These are phyloP conservation scores for Peromyscus melanophrys DNA, from an alignment of 2,797 vertebrate genomes.

Conservation along the genomic window DNA sequence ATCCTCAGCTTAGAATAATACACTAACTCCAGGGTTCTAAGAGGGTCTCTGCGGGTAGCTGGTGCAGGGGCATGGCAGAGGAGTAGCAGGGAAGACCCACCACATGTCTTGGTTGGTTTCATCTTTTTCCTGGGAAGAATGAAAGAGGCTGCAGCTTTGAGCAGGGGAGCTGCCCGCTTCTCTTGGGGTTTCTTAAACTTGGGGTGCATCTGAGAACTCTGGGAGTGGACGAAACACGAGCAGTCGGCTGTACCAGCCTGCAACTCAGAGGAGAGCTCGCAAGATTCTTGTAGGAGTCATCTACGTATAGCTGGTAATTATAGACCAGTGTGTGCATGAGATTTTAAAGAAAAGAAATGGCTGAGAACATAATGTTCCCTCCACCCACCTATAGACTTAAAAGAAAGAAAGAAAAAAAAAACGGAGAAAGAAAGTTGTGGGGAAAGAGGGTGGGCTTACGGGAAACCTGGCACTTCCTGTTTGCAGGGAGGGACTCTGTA, in stretches of 20 bases:
- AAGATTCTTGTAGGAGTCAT: constrained; percentile 53
- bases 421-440: neutral
- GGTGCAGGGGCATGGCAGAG: neutral
- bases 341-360: constrained; percentile 1
- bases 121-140: neutral
- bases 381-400: neutral
- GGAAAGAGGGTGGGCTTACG: neutral
- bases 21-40: neutral
- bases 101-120: neutral
- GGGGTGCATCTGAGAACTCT: constrained; percentile 7
- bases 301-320: constrained; percentile 49
- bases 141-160: neutral
- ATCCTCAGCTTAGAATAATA: constrained; percentile 49
- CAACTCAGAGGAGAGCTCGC: constrained; percentile 25
- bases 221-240: neutral
- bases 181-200: constrained; percentile 9
- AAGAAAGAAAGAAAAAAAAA: neutral
- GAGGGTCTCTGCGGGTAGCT: neutral
- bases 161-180: neutral
- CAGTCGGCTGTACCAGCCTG: neutral
- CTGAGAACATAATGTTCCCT: constrained; percentile 49
- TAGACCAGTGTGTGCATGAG: constrained; percentile 47
- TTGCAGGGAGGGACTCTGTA: neutral
- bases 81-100: rapidly evolving
- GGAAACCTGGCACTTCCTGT: neutral